Evolutionary conservation across 2,888 invertebrate species (phyloP).

Genomic region (Epirrhoe alternata): DNA sequence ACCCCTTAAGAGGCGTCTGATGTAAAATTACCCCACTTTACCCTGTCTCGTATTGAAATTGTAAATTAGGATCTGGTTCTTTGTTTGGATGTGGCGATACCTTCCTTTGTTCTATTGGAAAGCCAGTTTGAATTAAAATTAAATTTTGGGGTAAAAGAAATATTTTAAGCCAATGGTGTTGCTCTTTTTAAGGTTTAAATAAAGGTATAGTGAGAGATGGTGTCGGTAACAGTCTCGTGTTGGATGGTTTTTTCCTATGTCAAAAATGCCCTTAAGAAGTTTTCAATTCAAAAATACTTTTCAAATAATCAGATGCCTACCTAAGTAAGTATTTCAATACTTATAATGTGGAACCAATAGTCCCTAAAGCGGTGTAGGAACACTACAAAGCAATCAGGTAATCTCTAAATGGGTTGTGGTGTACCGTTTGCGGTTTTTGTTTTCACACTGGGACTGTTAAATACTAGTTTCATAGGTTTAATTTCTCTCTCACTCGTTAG

Average conservation of each 20-base stretch:
- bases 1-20: constrained; percentile 19
- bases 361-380: neutral
- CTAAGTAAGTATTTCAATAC: neutral
- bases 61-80: constrained; percentile 22
- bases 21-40: constrained; percentile 35
- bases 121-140: constrained; percentile 1
- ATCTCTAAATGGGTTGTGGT: constrained; percentile 25
- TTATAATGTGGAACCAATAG: neutral
- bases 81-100: constrained; percentile 32
- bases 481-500: neutral
- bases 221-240: no score
- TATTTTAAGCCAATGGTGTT: neutral
- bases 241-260: no score
- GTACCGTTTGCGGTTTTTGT: constrained; percentile 16
- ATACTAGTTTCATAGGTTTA: neutral
- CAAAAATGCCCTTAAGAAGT: no score
- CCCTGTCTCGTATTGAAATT: constrained; percentile 32
- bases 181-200: neutral
- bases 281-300: no score
- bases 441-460: neutral
- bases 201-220: neutral
- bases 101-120: constrained; percentile 7
- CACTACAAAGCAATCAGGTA: constrained; percentile 21
- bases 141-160: neutral
- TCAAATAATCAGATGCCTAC: no score